Conservation (phyloP, 2,888 invertebrate species). For the Microplitis deprimator region DNA sequence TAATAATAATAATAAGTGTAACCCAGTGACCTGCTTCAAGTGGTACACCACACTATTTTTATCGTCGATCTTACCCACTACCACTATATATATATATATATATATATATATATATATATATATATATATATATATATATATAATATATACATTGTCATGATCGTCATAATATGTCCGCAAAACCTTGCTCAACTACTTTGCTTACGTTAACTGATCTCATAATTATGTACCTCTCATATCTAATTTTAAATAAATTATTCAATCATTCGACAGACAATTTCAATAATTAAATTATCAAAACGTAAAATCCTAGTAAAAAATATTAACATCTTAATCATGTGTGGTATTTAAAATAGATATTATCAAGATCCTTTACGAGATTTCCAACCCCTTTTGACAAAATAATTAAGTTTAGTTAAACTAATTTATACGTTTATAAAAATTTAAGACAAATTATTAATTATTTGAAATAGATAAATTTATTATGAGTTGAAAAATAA, state of each 20-base stretch:
- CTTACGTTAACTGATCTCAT: conserved; percentile 19
- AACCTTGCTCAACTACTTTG: conserved; percentile 55
- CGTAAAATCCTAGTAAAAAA: too few species aligned
- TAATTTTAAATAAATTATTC: too few species aligned
- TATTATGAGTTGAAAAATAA: background rate
- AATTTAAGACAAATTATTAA: too few species aligned
- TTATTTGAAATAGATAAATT: background rate
- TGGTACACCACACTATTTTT: conserved; percentile 67
- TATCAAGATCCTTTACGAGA: too few species aligned
- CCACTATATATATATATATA: background rate
- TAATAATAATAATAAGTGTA: conserved; percentile 56
- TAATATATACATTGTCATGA: conserved; percentile 7
- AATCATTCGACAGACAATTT: too few species aligned
- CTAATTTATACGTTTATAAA: too few species aligned
- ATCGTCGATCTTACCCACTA: conserved; percentile 58
- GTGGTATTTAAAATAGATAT: too few species aligned
- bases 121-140: background rate
- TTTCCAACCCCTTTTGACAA: too few species aligned
- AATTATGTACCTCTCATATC: background rate
- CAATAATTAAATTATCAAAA: too few species aligned
- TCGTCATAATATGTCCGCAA: conserved; percentile 51
- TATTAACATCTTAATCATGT: too few species aligned
- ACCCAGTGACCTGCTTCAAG: conserved; percentile 69
- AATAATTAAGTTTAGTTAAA: too few species aligned
- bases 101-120: background rate